Base-by-base conservation (phyloP, 1,140 invertebrate species). In the Phthorimaea operculella region DNA sequence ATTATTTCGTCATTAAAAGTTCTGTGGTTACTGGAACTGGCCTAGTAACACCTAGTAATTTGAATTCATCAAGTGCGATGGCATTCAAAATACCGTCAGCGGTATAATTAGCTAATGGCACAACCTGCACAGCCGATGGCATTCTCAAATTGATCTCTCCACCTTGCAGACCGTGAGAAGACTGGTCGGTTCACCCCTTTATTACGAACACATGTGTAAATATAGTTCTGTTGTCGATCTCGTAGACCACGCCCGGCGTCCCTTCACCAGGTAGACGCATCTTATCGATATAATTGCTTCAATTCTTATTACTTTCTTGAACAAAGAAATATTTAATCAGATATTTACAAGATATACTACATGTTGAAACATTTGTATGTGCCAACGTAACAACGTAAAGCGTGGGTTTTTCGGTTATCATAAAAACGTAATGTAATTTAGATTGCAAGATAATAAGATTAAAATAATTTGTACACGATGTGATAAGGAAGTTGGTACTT, bases 161-260 rank as follows among this genome's bases (percentile, higher is more conserved):
- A 65, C 59, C 63, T 65, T 65, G 63, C 63, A 11, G 56, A 65
- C 53, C 59, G 63, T 65, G 63, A 62, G 63, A 64, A 61, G 51
- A 57, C 15, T 56, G 33, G 52, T 52, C 49, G 52, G 39, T 52
- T 48, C 54, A 63, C 47, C 62, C 58, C 56, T 54, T 66, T 45
- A 50, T 56, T 59, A 48, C 51, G 51, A 39, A 54, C 63, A 59
- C 64, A 66, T 61, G 61, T 66, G 64, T 55, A 63, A 51, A 66
- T 52, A 63, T 58, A 60, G 55, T 60, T 63, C 55, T 28, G 54
- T 28, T 28, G 21, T 28, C 2, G 21, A 28, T 6, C 21, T 4
- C 21, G 21, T n/a, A n/a, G 42, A 33, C 52, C 49, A 49, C 60
- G 57, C 60, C 63, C 55, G 55, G 14, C 60, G 51, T 62, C 63